Conservation (phyloP, 2,113 vertebrate genomes). For the Nannobrachium achirus region DNA sequence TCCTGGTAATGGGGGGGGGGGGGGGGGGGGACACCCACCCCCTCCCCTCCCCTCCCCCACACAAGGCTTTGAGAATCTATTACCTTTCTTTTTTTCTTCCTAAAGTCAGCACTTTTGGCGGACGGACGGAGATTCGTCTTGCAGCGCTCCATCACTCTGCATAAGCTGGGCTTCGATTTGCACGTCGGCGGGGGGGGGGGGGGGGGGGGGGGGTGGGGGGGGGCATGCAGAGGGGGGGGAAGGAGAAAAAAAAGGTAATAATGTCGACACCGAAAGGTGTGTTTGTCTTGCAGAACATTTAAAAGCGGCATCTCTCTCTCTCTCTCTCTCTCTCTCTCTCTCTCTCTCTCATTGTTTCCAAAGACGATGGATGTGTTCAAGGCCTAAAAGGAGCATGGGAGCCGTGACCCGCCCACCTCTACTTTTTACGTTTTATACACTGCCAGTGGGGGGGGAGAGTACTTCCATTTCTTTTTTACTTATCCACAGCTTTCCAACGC, state of each 20-base stretch:
- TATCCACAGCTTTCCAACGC: too few relatives aligned
- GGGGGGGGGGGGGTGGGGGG: too few relatives aligned
- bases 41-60: constrained; percentile 45
- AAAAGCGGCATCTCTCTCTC: constrained; percentile 28
- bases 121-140: constrained; percentile 67
- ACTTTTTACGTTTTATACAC: too few relatives aligned
- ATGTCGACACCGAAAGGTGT: constrained; percentile 38
- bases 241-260: constrained; percentile 59
- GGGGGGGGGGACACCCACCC: too few relatives aligned
- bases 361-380: too few relatives aligned
- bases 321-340: neutral
- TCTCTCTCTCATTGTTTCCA: neutral
- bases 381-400: too few relatives aligned
- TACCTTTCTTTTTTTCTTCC: constrained; percentile 53
- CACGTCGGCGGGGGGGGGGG: too few relatives aligned
- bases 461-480: too few relatives aligned
- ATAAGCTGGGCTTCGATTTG: constrained; percentile 69
- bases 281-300: constrained; percentile 56
- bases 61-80: constrained; percentile 60
- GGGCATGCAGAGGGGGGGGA: too few relatives aligned
- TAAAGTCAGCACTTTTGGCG: constrained; percentile 65
- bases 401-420: too few relatives aligned
- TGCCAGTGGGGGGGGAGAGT: too few relatives aligned
- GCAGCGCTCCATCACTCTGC: constrained; percentile 62
- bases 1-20: constrained; percentile 63